phyloP scores from a whole-genome alignment of 2,888 invertebrate species.

The Helicoverpa assulta region DNA sequence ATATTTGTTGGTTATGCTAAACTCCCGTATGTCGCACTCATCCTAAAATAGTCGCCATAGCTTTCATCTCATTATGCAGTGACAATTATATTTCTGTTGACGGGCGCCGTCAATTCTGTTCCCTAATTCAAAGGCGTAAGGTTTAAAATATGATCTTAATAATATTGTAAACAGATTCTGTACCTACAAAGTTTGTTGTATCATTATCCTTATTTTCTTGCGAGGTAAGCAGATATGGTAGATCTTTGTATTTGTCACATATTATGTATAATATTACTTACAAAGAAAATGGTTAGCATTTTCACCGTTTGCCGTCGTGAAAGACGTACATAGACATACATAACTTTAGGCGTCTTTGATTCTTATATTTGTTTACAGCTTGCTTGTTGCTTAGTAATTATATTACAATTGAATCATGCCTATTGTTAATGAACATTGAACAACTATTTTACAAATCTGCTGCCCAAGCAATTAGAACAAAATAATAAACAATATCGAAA shows the following conservation, averaged over 20 bases:
- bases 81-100: slow-evolving; percentile 85
- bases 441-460: background rate
- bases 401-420: background rate
- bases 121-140: slow-evolving; percentile 75
- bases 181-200: slow-evolving; percentile 50
- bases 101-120: slow-evolving; percentile 78
- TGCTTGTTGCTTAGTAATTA: background rate
- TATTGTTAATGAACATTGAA: background rate
- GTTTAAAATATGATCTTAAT: slow-evolving; percentile 72
- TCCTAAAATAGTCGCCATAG: slow-evolving; percentile 81
- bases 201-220: slow-evolving; percentile 44
- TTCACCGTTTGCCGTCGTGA: background rate
- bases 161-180: slow-evolving; percentile 56
- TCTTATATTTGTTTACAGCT: background rate
- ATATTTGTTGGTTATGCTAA: background rate
- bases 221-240: slow-evolving; percentile 45
- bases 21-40: slow-evolving; percentile 66
- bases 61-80: slow-evolving; percentile 87
- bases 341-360: background rate
- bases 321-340: background rate
- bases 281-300: background rate
- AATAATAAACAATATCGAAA: slow-evolving; percentile 1
- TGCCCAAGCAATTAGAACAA: background rate
- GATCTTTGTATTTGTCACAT: slow-evolving; percentile 37
- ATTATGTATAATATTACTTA: slow-evolving; percentile 41